Conservation (phyloP, 2,888 invertebrate genomes). For the Archips crataeganus region DNA sequence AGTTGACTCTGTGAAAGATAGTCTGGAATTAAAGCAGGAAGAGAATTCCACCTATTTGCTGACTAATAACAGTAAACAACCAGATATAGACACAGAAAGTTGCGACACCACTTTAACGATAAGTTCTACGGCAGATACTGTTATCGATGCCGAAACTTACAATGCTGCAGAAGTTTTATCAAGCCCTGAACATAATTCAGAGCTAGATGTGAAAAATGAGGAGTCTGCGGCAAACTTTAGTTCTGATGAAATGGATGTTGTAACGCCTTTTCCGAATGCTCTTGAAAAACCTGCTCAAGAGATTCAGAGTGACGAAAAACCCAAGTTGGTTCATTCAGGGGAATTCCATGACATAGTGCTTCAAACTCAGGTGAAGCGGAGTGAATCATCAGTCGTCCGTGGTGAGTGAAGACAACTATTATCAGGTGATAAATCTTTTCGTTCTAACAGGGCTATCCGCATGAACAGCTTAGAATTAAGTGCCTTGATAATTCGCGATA, state of each 20-base stretch:
- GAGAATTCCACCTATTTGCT: neutral
- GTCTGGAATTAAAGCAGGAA: slow-evolving; percentile 46
- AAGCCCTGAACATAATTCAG: slow-evolving; percentile 45
- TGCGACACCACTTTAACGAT: slow-evolving; percentile 53
- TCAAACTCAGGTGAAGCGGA: slow-evolving; percentile 76
- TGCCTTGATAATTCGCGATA: slow-evolving; percentile 55
- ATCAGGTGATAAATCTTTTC: slow-evolving; percentile 83
- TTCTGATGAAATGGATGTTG: slow-evolving; percentile 76
- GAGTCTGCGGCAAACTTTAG: slow-evolving; percentile 23
- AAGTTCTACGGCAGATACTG: slow-evolving; percentile 54
- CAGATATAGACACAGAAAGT: slow-evolving; percentile 48
- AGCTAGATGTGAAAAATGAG: slow-evolving; percentile 35
- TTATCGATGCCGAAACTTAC: slow-evolving; percentile 47
- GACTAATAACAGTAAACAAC: slow-evolving; percentile 34
- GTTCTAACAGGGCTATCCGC: slow-evolving; percentile 77
- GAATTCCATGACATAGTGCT: slow-evolving; percentile 83
- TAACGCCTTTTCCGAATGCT: slow-evolving; percentile 62
- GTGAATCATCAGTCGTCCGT: slow-evolving; percentile 79
- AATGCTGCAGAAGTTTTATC: slow-evolving; percentile 48
- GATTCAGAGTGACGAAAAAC: slow-evolving; percentile 47
- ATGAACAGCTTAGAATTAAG: slow-evolving; percentile 71
- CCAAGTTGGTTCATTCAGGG: slow-evolving; percentile 77
- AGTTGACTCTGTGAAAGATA: slow-evolving; percentile 70
- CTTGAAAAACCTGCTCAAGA: slow-evolving; percentile 48
- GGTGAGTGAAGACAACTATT: slow-evolving; percentile 86